Evolutionary conservation across 1,140 invertebrate species (phyloP).

Genomic region (Halesus radiatus): DNA sequence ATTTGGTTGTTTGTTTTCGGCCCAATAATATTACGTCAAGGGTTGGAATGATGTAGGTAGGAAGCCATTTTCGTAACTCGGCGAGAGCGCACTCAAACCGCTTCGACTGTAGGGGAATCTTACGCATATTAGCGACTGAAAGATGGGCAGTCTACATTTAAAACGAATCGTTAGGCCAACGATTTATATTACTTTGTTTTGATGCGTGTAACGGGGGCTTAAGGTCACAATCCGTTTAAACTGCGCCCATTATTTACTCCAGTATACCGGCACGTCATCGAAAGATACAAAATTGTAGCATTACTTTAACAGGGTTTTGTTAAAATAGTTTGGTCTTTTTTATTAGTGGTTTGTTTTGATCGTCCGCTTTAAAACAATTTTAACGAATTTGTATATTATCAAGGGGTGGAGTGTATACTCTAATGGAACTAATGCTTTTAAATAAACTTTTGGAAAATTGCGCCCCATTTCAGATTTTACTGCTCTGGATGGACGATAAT

Average conservation of each 20-base stretch:
- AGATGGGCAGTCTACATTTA: conserved; percentile 40
- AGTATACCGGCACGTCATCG: background rate
- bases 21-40: no score
- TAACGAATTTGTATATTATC: background rate
- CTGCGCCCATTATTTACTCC: background rate
- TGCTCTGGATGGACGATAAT: conserved; percentile 32
- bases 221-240: conserved; percentile 20
- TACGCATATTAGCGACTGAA: conserved; percentile 44
- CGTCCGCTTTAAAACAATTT: background rate
- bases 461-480: background rate
- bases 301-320: background rate
- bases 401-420: conserved; percentile 26
- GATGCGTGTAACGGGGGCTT: conserved; percentile 43
- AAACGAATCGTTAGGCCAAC: conserved; percentile 53
- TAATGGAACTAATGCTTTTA: conserved; percentile 43
- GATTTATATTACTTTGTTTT: conserved; percentile 55
- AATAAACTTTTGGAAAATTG: conserved; percentile 37
- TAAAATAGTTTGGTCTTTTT: background rate
- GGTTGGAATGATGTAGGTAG: no score
- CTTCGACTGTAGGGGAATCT: conserved; percentile 14
- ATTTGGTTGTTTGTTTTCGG: no score
- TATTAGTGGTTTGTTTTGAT: background rate
- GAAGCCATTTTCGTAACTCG: no score
- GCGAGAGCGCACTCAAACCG: background rate
- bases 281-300: background rate